These are phyloP conservation scores for Lophius piscatorius DNA, from an alignment of 2,113 vertebrate genomes.

Conservation along the genomic window DNA sequence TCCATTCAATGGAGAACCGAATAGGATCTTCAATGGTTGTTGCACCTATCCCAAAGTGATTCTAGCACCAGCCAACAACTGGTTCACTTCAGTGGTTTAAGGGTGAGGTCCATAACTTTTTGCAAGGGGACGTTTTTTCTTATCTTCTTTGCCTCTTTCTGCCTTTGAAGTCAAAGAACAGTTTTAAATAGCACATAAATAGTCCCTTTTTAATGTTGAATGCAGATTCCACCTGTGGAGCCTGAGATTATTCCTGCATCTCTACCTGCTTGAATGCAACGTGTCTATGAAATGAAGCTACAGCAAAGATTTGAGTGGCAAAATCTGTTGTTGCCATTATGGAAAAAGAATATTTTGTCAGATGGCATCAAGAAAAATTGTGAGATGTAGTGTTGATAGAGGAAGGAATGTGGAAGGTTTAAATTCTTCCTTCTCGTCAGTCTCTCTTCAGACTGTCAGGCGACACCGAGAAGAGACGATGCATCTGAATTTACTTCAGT, in stretches of 20 bases:
- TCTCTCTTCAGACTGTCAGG: neutral
- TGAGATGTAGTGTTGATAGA: slow-evolving; percentile 38
- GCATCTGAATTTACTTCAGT: neutral
- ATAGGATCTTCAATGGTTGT: no score
- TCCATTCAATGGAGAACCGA: no score
- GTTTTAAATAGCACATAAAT: neutral
- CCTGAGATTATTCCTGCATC: slow-evolving; percentile 7
- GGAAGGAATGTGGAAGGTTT: slow-evolving; percentile 47
- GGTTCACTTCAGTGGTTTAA: no score
- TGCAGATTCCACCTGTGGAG: slow-evolving; percentile 12
- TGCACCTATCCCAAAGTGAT: no score
- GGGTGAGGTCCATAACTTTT: no score
- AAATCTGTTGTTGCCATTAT: slow-evolving; percentile 7
- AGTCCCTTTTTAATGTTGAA: no score
- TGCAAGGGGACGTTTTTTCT: neutral
- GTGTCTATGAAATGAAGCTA: slow-evolving; percentile 10
- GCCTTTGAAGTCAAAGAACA: neutral
- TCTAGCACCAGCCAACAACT: no score
- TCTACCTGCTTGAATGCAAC: slow-evolving; percentile 9
- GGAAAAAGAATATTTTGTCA: slow-evolving; percentile 33
- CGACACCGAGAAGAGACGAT: neutral
- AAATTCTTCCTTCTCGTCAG: slow-evolving; percentile 36
- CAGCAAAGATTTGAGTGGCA: no score
- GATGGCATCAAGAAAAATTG: slow-evolving; percentile 13
- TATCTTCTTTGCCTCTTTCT: slow-evolving; percentile 7